phyloP scores from a whole-genome alignment of 2,888 invertebrate genomes.

The Branchellion lobata region DNA sequence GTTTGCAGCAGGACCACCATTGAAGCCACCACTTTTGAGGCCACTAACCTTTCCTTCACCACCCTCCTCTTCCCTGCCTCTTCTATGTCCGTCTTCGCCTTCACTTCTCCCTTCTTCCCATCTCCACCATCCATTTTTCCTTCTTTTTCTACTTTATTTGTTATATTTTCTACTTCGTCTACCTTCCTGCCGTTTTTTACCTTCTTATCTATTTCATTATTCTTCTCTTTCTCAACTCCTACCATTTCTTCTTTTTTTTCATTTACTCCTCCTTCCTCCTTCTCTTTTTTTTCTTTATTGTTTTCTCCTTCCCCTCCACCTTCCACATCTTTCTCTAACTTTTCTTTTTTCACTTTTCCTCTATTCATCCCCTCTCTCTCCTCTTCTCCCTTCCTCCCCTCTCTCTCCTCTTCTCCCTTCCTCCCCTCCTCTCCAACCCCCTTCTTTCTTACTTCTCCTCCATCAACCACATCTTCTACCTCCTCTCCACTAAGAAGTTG shows the following conservation, averaged over 20 bases:
- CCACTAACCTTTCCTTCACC: slow-evolving; percentile 4
- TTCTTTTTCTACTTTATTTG: not conserved
- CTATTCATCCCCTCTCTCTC: not conserved
- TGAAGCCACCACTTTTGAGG: not conserved
- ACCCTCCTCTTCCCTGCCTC: not conserved
- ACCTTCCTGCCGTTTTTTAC: not conserved
- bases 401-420: too few species aligned
- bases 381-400: not conserved
- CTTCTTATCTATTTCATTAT: not conserved
- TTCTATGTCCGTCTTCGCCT: too few species aligned
- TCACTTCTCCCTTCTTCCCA: too few species aligned
- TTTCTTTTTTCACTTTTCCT: not conserved
- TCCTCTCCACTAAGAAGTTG: too few species aligned
- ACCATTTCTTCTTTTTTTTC: not conserved
- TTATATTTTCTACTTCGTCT: not conserved
- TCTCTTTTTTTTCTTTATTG: not conserved
- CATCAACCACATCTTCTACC: too few species aligned
- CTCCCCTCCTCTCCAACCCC: too few species aligned
- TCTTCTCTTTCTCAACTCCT: not conserved
- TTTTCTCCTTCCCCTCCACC: not conserved
- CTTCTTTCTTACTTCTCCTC: too few species aligned
- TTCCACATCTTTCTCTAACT: not conserved
- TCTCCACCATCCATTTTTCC: too few species aligned
- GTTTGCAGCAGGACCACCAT: not conserved
- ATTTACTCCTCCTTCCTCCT: too few species aligned